Percentiles rank a stretch among this genome's conserved stretches.
Evolutionary conservation across 2,888 invertebrate species (phyloP).

Genomic region (Drosophila maculinotata): DNA sequence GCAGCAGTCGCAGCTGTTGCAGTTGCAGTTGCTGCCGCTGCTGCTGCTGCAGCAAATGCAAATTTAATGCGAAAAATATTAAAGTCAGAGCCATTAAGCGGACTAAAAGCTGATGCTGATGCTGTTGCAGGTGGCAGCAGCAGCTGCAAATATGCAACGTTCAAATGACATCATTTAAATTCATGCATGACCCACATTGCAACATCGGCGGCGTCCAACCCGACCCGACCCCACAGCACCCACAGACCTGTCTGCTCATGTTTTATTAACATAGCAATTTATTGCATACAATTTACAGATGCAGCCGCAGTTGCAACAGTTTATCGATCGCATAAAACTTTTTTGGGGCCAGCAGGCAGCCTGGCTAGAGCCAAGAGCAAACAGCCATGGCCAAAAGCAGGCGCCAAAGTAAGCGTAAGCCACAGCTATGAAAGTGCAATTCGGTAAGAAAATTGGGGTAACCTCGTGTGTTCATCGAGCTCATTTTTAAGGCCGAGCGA

Average conservation of each 20-base stretch:
- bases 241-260: slow-evolving; percentile 61
- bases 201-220: slow-evolving; percentile 19
- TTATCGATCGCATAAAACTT: slow-evolving; percentile 48
- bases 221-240: slow-evolving; percentile 8
- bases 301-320: slow-evolving; percentile 36
- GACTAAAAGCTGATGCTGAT: slow-evolving; percentile 17
- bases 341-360: slow-evolving; percentile 36
- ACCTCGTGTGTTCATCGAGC: slow-evolving; percentile 16
- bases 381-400: slow-evolving; percentile 43
- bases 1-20: slow-evolving; percentile 15
- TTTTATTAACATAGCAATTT: slow-evolving; percentile 78
- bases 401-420: slow-evolving; percentile 41
- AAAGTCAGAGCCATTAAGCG: slow-evolving; percentile 50
- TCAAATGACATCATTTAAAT: slow-evolving; percentile 82
- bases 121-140: slow-evolving; percentile 31
- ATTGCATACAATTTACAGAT: slow-evolving; percentile 67
- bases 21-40: slow-evolving; percentile 18
- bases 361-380: slow-evolving; percentile 30
- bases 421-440: slow-evolving; percentile 43
- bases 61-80: slow-evolving; percentile 71
- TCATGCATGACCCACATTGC: slow-evolving; percentile 82
- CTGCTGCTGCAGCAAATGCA: slow-evolving; percentile 58
- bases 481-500: slow-evolving; percentile 23
- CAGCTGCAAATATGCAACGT: slow-evolving; percentile 26
- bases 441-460: slow-evolving; percentile 2